A percentile compares a stretch with the other conserved stretches of the same genome.
phyloP scores from a whole-genome alignment of 2,113 vertebrate genomes.

The Piliocolobus tephrosceles region DNA sequence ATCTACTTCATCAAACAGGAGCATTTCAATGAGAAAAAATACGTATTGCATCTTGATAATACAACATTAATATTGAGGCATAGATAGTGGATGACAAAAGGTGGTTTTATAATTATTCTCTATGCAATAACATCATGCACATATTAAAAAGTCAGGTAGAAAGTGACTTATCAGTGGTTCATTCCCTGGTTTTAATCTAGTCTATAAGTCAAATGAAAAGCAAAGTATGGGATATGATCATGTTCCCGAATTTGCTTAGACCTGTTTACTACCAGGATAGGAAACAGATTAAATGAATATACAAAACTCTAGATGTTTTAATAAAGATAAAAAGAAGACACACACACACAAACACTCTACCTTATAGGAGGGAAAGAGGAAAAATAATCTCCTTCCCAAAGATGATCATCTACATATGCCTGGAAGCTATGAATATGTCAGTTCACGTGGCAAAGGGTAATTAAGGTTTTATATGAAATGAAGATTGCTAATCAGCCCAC shows the following conservation, averaged over 20 bases:
- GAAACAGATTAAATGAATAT: not conserved
- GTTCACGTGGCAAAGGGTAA: not conserved
- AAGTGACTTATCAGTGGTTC: not conserved
- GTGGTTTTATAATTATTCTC: not conserved
- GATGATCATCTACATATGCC: not conserved
- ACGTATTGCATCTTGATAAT: not conserved
- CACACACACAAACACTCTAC: too few relatives aligned
- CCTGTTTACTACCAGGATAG: not conserved
- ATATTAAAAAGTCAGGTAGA: not conserved
- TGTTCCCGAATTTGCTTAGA: not conserved
- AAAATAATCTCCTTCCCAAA: not conserved
- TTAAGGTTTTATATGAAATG: not conserved
- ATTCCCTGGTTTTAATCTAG: not conserved
- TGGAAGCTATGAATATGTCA: not conserved
- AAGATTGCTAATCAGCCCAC: not conserved
- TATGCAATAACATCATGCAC: not conserved
- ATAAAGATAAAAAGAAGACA: not conserved
- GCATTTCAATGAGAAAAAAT: not conserved
- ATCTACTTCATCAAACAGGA: not conserved
- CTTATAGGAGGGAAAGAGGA: not conserved
- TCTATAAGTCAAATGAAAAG: not conserved
- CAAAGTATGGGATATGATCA: not conserved
- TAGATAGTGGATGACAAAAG: not conserved
- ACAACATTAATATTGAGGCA: not conserved
- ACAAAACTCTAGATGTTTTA: not conserved